A percentile compares a stretch with the other conserved stretches of the same genome.
Evolutionary conservation across 2,797 vertebrate genomes (phyloP).

Genomic region (Cryptoprocta ferox): DNA sequence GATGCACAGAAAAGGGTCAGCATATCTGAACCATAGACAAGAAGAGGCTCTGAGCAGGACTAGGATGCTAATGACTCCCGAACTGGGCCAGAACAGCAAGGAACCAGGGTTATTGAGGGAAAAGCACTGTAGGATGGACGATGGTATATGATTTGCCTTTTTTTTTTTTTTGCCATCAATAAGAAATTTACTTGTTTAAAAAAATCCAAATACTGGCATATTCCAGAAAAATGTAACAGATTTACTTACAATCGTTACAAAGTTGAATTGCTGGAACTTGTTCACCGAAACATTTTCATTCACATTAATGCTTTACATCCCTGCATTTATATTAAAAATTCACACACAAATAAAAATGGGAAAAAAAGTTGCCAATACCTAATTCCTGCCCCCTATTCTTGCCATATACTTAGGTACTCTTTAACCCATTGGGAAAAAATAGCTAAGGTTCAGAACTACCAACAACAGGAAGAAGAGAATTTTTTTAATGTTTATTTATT

Average conservation of each 20-base stretch:
- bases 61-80: not conserved
- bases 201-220: not conserved
- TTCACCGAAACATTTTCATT: not conserved
- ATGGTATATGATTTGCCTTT: not conserved
- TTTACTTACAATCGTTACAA: not conserved
- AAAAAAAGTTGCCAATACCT: not conserved
- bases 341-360: not conserved
- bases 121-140: no score
- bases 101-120: rapidly evolving
- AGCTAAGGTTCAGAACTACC: not conserved
- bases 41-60: not conserved
- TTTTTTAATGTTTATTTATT: not conserved
- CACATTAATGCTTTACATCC: not conserved
- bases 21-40: not conserved
- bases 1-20: not conserved
- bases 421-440: not conserved
- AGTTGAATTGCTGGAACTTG: not conserved
- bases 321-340: not conserved
- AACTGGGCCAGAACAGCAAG: not conserved
- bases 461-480: not conserved
- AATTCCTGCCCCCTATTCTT: not conserved
- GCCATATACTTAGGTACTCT: not conserved
- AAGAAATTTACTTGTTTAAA: not conserved
- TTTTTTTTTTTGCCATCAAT: not conserved
- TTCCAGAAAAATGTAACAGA: not conserved